Percentiles rank a stretch among this genome's conserved stretches.
Evolutionary conservation across 2,113 vertebrate genomes (phyloP).

Genomic region (Heterochromis multidens): DNA sequence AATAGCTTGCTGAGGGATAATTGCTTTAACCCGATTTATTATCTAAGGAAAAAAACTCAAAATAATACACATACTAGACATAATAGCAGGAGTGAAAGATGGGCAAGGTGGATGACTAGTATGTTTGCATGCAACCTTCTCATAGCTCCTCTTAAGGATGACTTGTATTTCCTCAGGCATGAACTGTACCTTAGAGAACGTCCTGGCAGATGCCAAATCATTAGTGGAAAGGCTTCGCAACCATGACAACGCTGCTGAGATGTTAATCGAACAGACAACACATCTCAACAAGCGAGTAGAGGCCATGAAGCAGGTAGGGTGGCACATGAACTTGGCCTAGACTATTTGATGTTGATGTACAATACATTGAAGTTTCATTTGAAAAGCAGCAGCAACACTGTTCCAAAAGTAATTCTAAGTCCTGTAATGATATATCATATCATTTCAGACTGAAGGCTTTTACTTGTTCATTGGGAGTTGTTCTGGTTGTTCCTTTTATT

Average conservation of each 20-base stretch:
- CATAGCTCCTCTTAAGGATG: background rate
- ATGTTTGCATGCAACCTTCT: background rate
- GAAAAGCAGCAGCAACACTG: background rate
- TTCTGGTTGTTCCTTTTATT: background rate
- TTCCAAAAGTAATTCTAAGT: background rate
- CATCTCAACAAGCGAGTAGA: constrained; percentile 95
- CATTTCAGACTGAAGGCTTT: background rate
- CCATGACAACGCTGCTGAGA: constrained; percentile 93
- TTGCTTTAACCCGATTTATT: background rate
- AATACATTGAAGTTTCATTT: background rate
- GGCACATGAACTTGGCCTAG: background rate
- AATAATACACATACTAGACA: background rate
- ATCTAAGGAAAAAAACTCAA: background rate
- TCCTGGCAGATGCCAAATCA: constrained; percentile 92
- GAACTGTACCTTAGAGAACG: constrained; percentile 93
- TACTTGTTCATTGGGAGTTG: background rate
- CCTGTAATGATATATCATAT: background rate
- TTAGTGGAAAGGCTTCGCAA: constrained; percentile 91
- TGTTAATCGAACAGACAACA: constrained; percentile 95
- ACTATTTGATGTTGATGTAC: background rate
- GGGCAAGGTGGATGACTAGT: background rate
- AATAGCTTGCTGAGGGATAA: background rate
- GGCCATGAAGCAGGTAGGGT: constrained; percentile 93
- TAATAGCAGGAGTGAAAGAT: background rate
- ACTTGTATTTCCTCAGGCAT: constrained; percentile 75